A percentile compares a stretch with the other conserved stretches of the same genome.
Evolutionary conservation across 2,797 vertebrate species (phyloP).

Genomic region (Sparidentex hasta): DNA sequence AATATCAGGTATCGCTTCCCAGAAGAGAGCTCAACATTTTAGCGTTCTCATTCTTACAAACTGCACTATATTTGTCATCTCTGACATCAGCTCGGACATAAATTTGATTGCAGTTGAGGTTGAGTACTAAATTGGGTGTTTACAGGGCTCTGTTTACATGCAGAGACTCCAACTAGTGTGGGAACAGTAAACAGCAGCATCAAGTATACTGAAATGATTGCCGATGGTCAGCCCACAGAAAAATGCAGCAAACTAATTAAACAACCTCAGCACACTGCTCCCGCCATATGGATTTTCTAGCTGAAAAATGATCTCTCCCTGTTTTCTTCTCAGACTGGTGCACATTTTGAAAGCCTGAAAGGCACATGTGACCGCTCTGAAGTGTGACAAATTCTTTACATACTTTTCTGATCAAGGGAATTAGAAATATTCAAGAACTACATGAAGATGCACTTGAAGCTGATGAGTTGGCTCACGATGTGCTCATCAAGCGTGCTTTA

Average conservation of each 20-base stretch:
- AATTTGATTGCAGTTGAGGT: not conserved
- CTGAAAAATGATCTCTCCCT: not conserved
- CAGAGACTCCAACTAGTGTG: not conserved
- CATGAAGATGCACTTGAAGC: constrained; percentile 23
- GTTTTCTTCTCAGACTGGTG: constrained; percentile 16
- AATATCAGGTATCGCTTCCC: too few relatives aligned
- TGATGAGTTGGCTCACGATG: not conserved
- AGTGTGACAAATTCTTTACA: constrained; percentile 54
- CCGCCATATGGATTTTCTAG: not conserved
- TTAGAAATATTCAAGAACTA: constrained; percentile 17
- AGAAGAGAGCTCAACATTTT: too few relatives aligned
- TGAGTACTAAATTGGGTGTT: not conserved
- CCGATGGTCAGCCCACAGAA: not conserved
- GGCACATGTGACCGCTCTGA: constrained; percentile 41
- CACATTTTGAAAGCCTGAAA: constrained; percentile 29
- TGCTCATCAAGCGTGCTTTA: constrained; percentile 4
- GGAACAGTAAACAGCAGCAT: not conserved
- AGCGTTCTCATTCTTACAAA: too few relatives aligned
- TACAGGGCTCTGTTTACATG: constrained; percentile 8
- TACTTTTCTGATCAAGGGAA: constrained; percentile 43
- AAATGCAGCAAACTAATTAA: constrained; percentile 5
- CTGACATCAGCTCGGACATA: not conserved
- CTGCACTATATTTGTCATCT: not conserved
- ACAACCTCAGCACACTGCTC: not conserved
- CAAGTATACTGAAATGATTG: not conserved